Evolutionary conservation across 2,888 invertebrate species (phyloP).

Genomic region (Ditylenchus weischeri): DNA sequence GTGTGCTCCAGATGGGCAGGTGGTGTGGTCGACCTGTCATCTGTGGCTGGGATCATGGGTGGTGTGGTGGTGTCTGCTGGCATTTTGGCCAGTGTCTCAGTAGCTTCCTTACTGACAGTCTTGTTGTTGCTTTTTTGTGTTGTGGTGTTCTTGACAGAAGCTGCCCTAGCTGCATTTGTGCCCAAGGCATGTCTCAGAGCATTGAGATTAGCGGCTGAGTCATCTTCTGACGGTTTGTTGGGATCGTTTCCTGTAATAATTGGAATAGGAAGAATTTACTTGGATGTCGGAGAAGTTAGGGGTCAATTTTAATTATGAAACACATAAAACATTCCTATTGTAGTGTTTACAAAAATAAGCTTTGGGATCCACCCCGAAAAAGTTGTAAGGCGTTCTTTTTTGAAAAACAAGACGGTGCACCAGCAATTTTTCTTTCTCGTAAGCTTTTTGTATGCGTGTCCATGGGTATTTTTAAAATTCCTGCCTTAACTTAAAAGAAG

Average conservation of each 20-base stretch:
- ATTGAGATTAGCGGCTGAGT: constrained; percentile 30
- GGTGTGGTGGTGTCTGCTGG: constrained; percentile 7
- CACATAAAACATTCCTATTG: too few relatives aligned
- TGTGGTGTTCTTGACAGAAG: constrained; percentile 14
- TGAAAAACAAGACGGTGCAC: too few relatives aligned
- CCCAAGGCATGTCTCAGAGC: constrained; percentile 30
- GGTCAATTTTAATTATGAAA: too few relatives aligned
- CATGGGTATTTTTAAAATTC: too few relatives aligned
- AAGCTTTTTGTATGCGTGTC: too few relatives aligned
- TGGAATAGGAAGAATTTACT: constrained; percentile 15
- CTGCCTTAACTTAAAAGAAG: too few relatives aligned
- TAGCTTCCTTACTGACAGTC: constrained; percentile 22
- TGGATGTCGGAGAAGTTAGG: too few relatives aligned
- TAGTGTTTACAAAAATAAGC: too few relatives aligned
- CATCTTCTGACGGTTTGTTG: constrained; percentile 25
- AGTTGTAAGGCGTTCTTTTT: too few relatives aligned
- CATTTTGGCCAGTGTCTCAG: constrained; percentile 15
- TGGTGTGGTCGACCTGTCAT: constrained; percentile 1
- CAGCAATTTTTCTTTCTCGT: too few relatives aligned
- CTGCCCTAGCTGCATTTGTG: constrained; percentile 15
- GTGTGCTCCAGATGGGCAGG: constrained; percentile 13
- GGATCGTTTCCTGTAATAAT: constrained; percentile 25
- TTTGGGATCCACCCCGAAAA: too few relatives aligned
- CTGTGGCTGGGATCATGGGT: background rate
- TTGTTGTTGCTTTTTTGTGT: constrained; percentile 19